Evolutionary conservation across 2,113 vertebrate species (phyloP), one percentile per base, ranked within the genome.

Genomic region (Ramphastos sulfuratus): DNA sequence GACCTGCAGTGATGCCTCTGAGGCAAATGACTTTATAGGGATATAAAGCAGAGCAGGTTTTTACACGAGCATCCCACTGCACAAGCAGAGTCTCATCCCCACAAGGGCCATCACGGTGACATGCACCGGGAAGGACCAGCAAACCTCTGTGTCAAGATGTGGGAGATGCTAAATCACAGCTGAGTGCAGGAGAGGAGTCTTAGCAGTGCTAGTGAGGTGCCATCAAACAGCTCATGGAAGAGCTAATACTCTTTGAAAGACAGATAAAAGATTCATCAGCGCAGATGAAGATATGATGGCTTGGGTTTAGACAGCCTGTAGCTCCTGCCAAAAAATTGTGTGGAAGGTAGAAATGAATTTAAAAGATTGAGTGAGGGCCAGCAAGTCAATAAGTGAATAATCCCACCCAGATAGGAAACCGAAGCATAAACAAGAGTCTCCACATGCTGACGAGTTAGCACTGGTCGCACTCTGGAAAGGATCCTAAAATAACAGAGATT

Each of bases 301-400:
- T 83, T 52, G 64, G 60, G 84, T 50, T 93, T 79, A 93, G 82
- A 89, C 83, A 92, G 93, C 89, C 84, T 80, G 54, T 66, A 92
- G 80, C 67, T 91, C 73, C 91, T 96, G 92, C 93, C 96, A 96
- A 96, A 85, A 95, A 95, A 92, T 27, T 52, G 56, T 52, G 86
- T 82, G 85, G 90, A 95, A 95, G 90, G 86, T 94, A 97, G 94
- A 94, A 96, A 95, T 7, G 50, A 91, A 95, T 95, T 94, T 91
- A 93, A 95, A 96, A 94, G 95, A 92, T 92, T 97, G 96, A 96
- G 88, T 78, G 54, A 92, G 84, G 96, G 94, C 94, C 96, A 97
- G 93, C 80, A 89, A 96, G 95, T 93, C 94, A 91, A 92, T 95
- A 97, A 96, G 67, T 96, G 94, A 96, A 96, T 96, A 96, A 97